These are phyloP conservation scores for Myanophis thanlyinensis DNA, from an alignment of 2,113 vertebrate species.

Conservation along the genomic window DNA sequence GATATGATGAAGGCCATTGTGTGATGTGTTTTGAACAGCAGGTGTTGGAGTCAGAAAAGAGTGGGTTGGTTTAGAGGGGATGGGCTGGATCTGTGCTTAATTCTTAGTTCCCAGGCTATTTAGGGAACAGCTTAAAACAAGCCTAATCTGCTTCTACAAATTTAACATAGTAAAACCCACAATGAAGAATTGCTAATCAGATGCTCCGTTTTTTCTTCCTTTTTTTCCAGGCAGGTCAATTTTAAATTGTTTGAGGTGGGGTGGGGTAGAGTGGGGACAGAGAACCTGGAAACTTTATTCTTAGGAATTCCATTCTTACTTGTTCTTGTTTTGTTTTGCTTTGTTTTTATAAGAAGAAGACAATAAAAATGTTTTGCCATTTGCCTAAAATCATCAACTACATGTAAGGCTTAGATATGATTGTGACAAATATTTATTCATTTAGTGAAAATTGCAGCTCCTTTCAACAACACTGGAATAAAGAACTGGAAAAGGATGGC, in stretches of 20 bases:
- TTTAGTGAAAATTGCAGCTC: background rate
- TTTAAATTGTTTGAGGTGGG: constrained; percentile 30
- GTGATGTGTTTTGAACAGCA: constrained; percentile 76
- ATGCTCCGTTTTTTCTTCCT: constrained; percentile 53
- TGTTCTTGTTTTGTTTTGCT: constrained; percentile 57
- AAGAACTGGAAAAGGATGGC: no score
- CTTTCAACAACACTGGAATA: background rate
- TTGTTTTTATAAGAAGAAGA: constrained; percentile 55
- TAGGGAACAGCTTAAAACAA: constrained; percentile 70
- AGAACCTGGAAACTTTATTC: constrained; percentile 19
- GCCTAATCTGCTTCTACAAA: constrained; percentile 72
- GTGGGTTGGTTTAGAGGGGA: constrained; percentile 63
- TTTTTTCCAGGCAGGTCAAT: constrained; percentile 41
- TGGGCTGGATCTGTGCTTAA: constrained; percentile 67
- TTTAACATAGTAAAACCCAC: constrained; percentile 63
- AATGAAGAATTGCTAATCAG: constrained; percentile 65
- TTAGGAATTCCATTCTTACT: constrained; percentile 51
- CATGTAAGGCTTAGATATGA: constrained; percentile 40
- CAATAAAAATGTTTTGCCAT: constrained; percentile 57
- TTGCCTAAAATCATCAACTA: constrained; percentile 49
- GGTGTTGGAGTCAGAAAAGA: constrained; percentile 72
- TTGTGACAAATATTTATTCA: background rate
- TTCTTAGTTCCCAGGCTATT: constrained; percentile 73
- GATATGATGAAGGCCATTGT: constrained; percentile 73
- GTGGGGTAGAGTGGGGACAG: background rate